Evolutionary conservation across 1,140 invertebrate species (phyloP).

Genomic region (Drosophila fuyamai): DNA sequence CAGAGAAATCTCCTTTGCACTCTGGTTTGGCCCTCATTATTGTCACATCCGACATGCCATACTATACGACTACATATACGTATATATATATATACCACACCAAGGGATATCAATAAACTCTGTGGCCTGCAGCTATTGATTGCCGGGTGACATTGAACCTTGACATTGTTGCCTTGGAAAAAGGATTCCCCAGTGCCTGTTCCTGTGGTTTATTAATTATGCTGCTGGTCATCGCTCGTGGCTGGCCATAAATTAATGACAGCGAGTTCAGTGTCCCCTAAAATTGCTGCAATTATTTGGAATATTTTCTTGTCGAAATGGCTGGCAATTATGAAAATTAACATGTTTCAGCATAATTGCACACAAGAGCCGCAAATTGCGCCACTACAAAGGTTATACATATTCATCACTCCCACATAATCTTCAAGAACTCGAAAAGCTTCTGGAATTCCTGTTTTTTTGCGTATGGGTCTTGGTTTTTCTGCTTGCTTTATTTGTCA

Average conservation of each 20-base stretch:
- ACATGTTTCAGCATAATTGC: conserved; percentile 30
- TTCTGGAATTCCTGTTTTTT: background rate
- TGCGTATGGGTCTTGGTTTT: conserved; percentile 17
- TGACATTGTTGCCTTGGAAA: conserved; percentile 25
- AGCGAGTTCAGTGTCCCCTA: conserved; percentile 57
- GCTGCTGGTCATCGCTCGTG: conserved; percentile 48
- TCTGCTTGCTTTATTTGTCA: conserved; percentile 53
- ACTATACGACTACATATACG: background rate
- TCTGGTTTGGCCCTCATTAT: background rate
- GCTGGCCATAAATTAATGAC: conserved; percentile 71
- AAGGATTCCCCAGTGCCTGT: conserved; percentile 7
- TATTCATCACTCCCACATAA: conserved; percentile 42
- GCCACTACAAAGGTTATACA: conserved; percentile 30
- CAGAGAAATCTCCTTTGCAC: background rate
- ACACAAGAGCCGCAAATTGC: conserved; percentile 21
- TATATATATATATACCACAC: background rate
- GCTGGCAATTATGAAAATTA: conserved; percentile 56
- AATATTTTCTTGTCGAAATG: conserved; percentile 45
- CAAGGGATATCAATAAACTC: conserved; percentile 34
- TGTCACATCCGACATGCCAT: background rate
- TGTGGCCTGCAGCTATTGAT: conserved; percentile 13
- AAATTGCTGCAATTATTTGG: conserved; percentile 64
- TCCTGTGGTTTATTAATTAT: conserved; percentile 62
- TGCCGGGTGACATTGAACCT: conserved; percentile 55
- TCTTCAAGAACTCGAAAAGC: conserved; percentile 16